Evolutionary conservation across 2,888 invertebrate genomes (phyloP).

Genomic region (Phymatocera aterrima): DNA sequence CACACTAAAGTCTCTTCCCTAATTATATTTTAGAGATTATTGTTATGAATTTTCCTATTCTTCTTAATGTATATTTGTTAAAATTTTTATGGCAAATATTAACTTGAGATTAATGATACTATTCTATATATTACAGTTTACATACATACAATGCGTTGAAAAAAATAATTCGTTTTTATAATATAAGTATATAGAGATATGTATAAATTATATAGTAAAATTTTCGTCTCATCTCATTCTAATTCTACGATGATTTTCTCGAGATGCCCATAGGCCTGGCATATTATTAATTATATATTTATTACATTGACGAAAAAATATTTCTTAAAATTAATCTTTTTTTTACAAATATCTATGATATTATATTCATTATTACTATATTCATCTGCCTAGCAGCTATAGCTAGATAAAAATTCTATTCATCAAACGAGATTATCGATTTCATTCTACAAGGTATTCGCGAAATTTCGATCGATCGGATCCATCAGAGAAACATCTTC

Average conservation of each 20-base stretch:
- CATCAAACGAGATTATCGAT: not conserved
- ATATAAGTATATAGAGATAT: no score
- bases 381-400: not conserved
- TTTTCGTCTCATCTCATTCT: no score
- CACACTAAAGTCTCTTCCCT: not conserved
- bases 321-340: constrained; percentile 6
- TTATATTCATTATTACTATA: not conserved
- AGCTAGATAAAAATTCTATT: not conserved
- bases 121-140: constrained; percentile 45
- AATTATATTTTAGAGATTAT: not conserved
- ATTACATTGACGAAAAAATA: not conserved
- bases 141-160: constrained; percentile 7
- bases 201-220: constrained; percentile 31
- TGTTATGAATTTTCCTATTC: not conserved
- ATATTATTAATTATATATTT: not conserved
- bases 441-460: not conserved
- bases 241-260: constrained; percentile 30
- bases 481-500: not conserved
- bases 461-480: not conserved
- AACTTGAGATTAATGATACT: constrained; percentile 23
- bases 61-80: not conserved
- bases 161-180: not conserved
- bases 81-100: constrained; percentile 46
- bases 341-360: constrained; percentile 19
- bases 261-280: not conserved